These are phyloP conservation scores for Morpho achilles DNA, from an alignment of 2,888 invertebrate species.

Conservation along the genomic window DNA sequence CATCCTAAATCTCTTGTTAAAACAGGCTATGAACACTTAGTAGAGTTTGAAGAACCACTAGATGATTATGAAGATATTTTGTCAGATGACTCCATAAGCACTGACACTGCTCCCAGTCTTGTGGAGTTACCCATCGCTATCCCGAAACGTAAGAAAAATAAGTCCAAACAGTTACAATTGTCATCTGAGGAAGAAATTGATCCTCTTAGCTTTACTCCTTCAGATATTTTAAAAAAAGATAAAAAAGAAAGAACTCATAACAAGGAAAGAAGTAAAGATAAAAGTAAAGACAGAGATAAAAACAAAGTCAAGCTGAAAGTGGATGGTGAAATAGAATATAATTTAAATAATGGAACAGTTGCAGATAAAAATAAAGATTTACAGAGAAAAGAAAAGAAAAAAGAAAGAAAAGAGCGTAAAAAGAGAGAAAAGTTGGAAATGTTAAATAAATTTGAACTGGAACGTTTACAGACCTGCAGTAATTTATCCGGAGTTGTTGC, in stretches of 20 bases:
- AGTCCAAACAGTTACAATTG: constrained; percentile 31
- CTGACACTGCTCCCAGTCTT: constrained; percentile 40
- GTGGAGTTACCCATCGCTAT: constrained; percentile 21
- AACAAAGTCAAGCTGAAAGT: constrained; percentile 33
- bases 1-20: not conserved
- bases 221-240: constrained; percentile 13
- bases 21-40: constrained; percentile 69
- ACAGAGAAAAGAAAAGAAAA: constrained; percentile 32
- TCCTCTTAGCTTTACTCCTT: constrained; percentile 45
- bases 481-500: constrained; percentile 51
- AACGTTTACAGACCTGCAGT: constrained; percentile 20
- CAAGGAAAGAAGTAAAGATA: constrained; percentile 50
- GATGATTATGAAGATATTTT: constrained; percentile 48
- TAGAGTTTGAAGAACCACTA: constrained; percentile 59
- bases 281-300: constrained; percentile 45
- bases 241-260: constrained; percentile 51
- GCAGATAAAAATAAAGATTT: constrained; percentile 28
- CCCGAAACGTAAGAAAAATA: constrained; percentile 41
- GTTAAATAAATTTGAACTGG: constrained; percentile 2
- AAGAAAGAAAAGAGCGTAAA: constrained; percentile 33
- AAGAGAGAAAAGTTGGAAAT: constrained; percentile 29
- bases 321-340: constrained; percentile 25
- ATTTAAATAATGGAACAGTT: constrained; percentile 22
- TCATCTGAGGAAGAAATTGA: constrained; percentile 49
- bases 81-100: constrained; percentile 36